phyloP scores from a whole-genome alignment of 1,140 invertebrate genomes.

The Nasonia giraulti region DNA sequence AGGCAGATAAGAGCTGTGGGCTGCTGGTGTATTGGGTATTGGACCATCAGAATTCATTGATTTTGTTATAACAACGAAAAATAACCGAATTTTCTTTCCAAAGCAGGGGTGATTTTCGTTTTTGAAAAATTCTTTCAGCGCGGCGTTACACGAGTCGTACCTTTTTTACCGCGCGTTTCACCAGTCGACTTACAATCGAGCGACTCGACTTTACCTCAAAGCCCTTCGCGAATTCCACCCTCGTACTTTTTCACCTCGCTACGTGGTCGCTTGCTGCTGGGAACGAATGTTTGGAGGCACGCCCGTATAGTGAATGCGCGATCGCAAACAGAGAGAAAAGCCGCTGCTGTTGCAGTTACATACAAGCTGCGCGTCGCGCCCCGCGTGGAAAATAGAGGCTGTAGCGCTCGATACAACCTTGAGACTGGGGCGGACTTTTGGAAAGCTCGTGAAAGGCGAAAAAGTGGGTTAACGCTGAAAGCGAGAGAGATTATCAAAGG shows the following conservation, averaged over 20 bases:
- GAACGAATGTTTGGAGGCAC: slow-evolving; percentile 38
- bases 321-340: slow-evolving; percentile 21
- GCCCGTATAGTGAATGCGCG: slow-evolving; percentile 2
- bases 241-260: slow-evolving; percentile 16
- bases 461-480: neutral
- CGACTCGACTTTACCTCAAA: slow-evolving; percentile 29
- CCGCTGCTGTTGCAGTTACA: slow-evolving; percentile 1
- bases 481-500: too few relatives aligned
- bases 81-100: neutral
- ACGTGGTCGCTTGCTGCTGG: neutral
- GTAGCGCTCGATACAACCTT: neutral
- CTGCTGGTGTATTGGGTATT: too few relatives aligned
- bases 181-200: slow-evolving; percentile 38
- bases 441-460: neutral
- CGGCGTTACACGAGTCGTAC: too few relatives aligned
- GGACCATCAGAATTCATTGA: too few relatives aligned
- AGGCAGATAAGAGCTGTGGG: too few relatives aligned
- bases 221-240: slow-evolving; percentile 25
- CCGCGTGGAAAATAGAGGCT: slow-evolving; percentile 3
- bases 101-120: neutral
- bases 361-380: slow-evolving; percentile 6
- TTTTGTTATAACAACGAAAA: too few relatives aligned
- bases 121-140: neutral
- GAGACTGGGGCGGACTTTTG: neutral
- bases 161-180: neutral